Evolutionary conservation across 2,797 vertebrate species (phyloP).

Genomic region (Picus viridis): DNA sequence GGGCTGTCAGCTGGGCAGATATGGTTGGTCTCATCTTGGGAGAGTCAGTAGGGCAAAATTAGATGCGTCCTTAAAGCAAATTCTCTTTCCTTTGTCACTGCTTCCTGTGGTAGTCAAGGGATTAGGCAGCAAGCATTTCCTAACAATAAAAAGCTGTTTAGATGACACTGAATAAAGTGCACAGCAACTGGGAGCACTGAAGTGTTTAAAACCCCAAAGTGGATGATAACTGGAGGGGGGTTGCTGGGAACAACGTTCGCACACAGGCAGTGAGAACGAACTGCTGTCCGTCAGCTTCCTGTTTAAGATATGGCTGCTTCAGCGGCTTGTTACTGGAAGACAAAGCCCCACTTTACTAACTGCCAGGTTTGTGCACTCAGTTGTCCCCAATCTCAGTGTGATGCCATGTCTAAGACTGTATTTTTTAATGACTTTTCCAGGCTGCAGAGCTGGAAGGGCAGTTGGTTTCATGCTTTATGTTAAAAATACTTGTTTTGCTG

Average conservation of each 20-base stretch:
- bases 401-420: not conserved
- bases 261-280: not conserved
- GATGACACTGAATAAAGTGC: not conserved
- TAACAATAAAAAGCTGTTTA: not conserved
- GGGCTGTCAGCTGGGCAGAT: not conserved
- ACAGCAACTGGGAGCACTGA: not conserved
- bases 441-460: not conserved
- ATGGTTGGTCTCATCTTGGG: not conserved
- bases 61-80: not conserved
- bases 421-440: not conserved
- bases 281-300: fast-evolving
- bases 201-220: not conserved
- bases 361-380: not conserved
- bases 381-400: not conserved
- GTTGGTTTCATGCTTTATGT: not conserved
- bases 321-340: not conserved
- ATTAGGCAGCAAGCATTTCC: not conserved
- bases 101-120: not conserved
- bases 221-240: not conserved
- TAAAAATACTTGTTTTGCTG: not conserved
- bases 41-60: not conserved
- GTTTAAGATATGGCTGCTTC: not conserved
- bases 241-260: not conserved
- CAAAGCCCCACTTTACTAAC: not conserved
- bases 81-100: not conserved